phyloP scores from a whole-genome alignment of 2,113 vertebrate species.

The mouse (Mus musculus) region DNA sequence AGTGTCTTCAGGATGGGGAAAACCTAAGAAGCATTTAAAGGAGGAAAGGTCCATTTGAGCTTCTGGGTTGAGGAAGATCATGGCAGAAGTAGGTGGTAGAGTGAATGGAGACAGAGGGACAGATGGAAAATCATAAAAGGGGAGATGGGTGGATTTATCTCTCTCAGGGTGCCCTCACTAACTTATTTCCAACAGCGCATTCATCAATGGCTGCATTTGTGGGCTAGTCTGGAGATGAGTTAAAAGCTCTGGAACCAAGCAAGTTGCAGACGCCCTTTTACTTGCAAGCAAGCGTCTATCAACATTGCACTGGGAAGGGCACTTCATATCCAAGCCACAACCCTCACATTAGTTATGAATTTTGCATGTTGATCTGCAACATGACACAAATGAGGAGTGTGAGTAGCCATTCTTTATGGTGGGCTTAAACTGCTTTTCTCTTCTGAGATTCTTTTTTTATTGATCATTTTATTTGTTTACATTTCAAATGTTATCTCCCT shows the following conservation, averaged over 20 bases:
- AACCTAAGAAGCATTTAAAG: no score
- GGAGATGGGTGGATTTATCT: background rate
- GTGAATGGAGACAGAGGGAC: background rate
- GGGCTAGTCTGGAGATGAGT: background rate
- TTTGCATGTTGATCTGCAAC: constrained; percentile 12
- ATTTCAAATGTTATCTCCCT: no score
- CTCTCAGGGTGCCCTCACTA: background rate
- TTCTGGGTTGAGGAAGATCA: background rate
- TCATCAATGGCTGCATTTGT: background rate
- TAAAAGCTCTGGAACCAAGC: background rate
- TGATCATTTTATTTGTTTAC: no score
- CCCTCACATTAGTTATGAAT: constrained; percentile 1
- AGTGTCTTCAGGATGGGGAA: background rate
- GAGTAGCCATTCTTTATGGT: background rate
- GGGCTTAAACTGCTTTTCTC: background rate
- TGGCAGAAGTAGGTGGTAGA: background rate
- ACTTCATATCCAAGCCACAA: background rate
- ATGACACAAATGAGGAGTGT: constrained; percentile 49
- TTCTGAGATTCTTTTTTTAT: background rate
- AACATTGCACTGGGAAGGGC: background rate
- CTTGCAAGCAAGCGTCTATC: no score
- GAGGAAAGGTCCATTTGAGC: background rate
- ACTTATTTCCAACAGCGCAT: background rate
- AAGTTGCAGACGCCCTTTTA: background rate
- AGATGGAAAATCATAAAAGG: background rate